Evolutionary conservation across 1,140 invertebrate genomes (phyloP), one percentile per base, ranked within the genome.

Genomic region (Babylonia areolata): DNA sequence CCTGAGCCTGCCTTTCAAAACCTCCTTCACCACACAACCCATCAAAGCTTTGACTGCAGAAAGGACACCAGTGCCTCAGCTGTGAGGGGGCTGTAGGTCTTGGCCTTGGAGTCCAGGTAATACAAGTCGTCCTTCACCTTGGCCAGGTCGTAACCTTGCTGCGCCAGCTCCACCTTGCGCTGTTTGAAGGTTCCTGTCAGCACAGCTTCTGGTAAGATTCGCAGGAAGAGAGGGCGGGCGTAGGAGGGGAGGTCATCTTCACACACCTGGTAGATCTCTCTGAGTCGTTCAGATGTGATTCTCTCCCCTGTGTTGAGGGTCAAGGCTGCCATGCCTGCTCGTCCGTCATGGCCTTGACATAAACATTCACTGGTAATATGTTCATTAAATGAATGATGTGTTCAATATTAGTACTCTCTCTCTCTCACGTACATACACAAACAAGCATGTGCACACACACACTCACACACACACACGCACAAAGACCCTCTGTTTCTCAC

Each of bases 301-400:
- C 87, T 23, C 15, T 85, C 71, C 0, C 91, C 88, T 39, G 92
- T 85, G 28, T 91, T 87, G 84, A 96, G 96, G 42, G 96, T 95
- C 1, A 98, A 91, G 5, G 98, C 97, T 35, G 97, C 97, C 99
- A 99, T 99, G 33, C 99, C 98, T 35, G 98, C 98, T 87, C 96
- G 95, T 2, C 98, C 98, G 95, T 99, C 98, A 77, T 96, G 96
- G 81, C 97, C 96, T 85, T 96, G 96, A 88, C 97, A 90, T 87
- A 35, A 85, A 85, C 40, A 58, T 79, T 31, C 15, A 12, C 46
- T 12, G 9, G 17, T 9, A 1, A 51, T 51, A 51, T 17, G 46
- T 51, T n/a, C n/a, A n/a, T n/a, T n/a, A n/a, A n/a, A n/a, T n/a
- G n/a, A n/a, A n/a, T n/a, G n/a, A n/a, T n/a, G n/a, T n/a, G n/a